Evolutionary conservation across 2,797 vertebrate genomes (phyloP).

Genomic region (Channa striata): DNA sequence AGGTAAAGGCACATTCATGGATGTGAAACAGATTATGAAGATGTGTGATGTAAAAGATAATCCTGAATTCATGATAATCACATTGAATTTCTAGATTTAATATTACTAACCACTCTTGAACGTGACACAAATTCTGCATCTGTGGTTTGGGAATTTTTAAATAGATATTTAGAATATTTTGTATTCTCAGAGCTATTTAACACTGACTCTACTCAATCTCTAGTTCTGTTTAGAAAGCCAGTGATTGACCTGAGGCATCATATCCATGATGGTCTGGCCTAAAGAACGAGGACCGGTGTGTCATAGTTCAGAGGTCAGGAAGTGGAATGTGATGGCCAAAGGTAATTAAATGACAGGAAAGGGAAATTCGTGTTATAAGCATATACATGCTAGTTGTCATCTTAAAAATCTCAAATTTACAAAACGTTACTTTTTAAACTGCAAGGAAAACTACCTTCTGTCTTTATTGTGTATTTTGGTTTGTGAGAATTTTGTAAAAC

Average conservation of each 20-base stretch:
- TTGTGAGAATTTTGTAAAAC: background rate
- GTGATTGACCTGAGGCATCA: conserved; percentile 79
- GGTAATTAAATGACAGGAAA: conserved; percentile 62
- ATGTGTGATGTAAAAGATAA: background rate
- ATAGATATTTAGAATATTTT: background rate
- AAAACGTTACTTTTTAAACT: conserved; percentile 4
- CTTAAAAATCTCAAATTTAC: background rate
- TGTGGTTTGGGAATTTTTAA: background rate
- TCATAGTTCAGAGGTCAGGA: conserved; percentile 78
- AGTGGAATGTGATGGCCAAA: conserved; percentile 68
- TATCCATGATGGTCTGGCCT: conserved; percentile 90
- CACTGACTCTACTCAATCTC: background rate
- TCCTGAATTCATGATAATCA: too few relatives aligned
- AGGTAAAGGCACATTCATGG: too few relatives aligned
- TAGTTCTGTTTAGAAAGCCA: conserved; percentile 36
- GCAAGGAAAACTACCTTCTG: background rate
- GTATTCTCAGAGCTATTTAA: background rate
- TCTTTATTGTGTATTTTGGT: background rate
- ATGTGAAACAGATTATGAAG: too few relatives aligned
- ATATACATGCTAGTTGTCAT: conserved; percentile 4
- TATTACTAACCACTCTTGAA: background rate
- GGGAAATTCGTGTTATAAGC: conserved; percentile 40
- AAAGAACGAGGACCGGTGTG: conserved; percentile 91
- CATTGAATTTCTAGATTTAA: background rate
- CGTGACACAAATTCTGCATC: background rate